Conservation (phyloP, 2,888 invertebrate genomes). For the Beris morrisii region DNA sequence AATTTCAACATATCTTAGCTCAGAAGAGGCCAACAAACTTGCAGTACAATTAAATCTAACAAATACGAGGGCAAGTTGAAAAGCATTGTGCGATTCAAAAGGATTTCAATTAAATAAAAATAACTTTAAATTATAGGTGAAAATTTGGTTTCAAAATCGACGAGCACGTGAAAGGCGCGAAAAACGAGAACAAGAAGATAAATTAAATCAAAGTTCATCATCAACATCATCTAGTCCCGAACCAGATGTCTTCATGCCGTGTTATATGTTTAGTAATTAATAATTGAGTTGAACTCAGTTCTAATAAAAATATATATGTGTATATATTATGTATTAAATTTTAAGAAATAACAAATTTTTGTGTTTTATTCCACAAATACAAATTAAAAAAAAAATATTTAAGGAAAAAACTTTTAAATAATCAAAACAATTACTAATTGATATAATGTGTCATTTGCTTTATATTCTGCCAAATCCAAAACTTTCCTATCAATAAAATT, state of each 20-base stretch:
- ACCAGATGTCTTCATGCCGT: constrained; percentile 18
- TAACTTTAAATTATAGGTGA: constrained; percentile 41
- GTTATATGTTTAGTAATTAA: neutral
- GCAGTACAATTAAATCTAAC: constrained; percentile 64
- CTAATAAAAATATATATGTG: too few relatives aligned
- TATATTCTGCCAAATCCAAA: too few relatives aligned
- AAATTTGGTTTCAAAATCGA: constrained; percentile 84
- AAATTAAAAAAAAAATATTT: too few relatives aligned
- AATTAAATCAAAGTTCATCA: neutral
- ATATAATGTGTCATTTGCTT: too few relatives aligned
- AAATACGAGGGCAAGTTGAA: constrained; percentile 63
- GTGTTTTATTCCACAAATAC: too few relatives aligned
- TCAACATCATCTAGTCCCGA: constrained; percentile 26
- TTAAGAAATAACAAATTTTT: too few relatives aligned
- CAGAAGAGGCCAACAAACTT: constrained; percentile 65
- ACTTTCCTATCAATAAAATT: too few relatives aligned
- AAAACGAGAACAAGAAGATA: constrained; percentile 55
- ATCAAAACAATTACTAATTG: too few relatives aligned
- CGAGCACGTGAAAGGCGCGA: constrained; percentile 75
- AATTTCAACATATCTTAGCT: constrained; percentile 66
- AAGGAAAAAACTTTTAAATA: too few relatives aligned
- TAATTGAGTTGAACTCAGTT: too few relatives aligned
- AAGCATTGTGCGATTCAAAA: neutral
- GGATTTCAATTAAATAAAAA: neutral
- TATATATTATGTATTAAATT: too few relatives aligned